Percentiles rank a stretch among this genome's conserved stretches.
Conservation (phyloP, 2,113 vertebrate species). For the Melozone crissalis region DNA sequence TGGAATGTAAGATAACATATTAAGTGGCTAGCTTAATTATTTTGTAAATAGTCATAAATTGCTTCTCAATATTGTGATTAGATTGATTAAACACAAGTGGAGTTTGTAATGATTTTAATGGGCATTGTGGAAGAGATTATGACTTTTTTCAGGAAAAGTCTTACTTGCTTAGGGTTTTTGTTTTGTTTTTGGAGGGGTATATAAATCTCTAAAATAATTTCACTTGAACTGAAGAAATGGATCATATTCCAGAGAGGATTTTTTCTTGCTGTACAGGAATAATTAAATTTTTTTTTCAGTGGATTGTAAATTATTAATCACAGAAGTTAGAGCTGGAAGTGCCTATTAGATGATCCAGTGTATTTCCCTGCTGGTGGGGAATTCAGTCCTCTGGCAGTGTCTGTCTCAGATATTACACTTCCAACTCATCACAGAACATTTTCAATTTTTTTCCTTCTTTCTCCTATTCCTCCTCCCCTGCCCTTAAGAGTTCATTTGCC, state of each 20-base stretch:
- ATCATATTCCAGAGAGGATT: slow-evolving; percentile 37
- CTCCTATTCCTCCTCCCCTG: neutral
- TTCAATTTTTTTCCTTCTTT: neutral
- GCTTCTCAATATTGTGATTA: neutral
- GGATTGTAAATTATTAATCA: slow-evolving; percentile 70
- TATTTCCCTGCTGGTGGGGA: slow-evolving; percentile 19
- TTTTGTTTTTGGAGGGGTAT: neutral
- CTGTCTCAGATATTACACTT: slow-evolving; percentile 24
- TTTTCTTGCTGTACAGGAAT: slow-evolving; percentile 38
- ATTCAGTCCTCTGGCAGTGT: slow-evolving; percentile 44
- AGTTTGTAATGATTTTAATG: neutral
- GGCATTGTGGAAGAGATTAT: neutral
- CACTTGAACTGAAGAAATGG: slow-evolving; percentile 22
- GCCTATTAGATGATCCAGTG: slow-evolving; percentile 48
- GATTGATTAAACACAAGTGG: neutral
- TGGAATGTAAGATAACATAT: neutral
- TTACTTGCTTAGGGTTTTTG: neutral
- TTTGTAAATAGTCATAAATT: neutral
- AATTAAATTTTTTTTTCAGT: slow-evolving; percentile 38
- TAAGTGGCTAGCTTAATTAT: neutral
- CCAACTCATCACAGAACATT: neutral
- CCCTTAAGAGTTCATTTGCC: neutral
- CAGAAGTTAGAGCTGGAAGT: slow-evolving; percentile 64
- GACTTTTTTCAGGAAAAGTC: neutral
- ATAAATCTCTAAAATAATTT: neutral